phyloP scores from a whole-genome alignment of 2,797 vertebrate species.

The Eurystomus glaucurus region DNA sequence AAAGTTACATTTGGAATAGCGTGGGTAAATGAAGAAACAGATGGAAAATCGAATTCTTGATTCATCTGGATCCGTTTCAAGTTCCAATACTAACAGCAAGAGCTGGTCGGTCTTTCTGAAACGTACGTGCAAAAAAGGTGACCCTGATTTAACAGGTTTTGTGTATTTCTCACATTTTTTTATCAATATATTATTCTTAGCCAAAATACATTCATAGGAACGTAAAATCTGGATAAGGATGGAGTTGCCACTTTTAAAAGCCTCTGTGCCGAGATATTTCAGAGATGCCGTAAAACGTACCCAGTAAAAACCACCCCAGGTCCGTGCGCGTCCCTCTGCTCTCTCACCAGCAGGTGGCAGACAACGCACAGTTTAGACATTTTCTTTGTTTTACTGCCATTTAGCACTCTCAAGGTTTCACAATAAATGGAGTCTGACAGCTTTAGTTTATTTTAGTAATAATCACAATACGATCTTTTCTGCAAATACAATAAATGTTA shows the following conservation, averaged over 20 bases:
- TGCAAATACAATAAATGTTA: conserved; percentile 73
- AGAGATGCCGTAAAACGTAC: not conserved
- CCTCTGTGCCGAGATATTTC: not conserved
- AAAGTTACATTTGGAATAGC: conserved; percentile 9
- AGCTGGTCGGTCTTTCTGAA: not conserved
- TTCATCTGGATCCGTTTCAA: conserved; percentile 38
- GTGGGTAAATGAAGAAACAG: conserved; percentile 50
- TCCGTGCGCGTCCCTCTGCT: not conserved
- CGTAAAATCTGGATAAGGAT: not conserved
- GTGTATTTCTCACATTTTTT: not conserved
- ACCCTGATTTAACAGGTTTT: not conserved
- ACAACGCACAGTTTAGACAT: not conserved
- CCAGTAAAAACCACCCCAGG: not conserved
- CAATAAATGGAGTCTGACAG: conserved; percentile 61
- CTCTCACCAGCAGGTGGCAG: conserved; percentile 72
- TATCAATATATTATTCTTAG: not conserved
- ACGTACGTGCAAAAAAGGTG: not conserved
- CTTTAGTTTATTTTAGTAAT: conserved; percentile 62
- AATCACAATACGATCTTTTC: conserved; percentile 63
- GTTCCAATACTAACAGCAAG: conserved; percentile 1
- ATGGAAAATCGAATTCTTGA: conserved; percentile 53
- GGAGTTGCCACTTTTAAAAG: not conserved
- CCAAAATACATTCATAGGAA: not conserved
- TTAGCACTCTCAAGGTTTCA: conserved; percentile 30
- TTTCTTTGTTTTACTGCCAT: not conserved